phyloP scores from a whole-genome alignment of 1,140 invertebrate species.

The Hestina assimilis region DNA sequence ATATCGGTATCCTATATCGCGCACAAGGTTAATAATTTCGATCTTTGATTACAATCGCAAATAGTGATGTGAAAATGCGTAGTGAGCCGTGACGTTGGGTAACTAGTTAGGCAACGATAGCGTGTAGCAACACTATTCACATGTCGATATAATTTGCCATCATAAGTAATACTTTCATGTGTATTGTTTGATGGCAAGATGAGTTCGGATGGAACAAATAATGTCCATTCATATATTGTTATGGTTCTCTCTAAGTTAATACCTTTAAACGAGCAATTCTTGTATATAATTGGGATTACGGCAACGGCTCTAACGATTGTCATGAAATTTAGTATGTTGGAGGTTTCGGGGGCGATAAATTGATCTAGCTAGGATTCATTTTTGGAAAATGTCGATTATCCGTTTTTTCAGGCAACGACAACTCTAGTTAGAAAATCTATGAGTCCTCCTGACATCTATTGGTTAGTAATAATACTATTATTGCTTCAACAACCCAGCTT shows the following conservation, averaged over 20 bases:
- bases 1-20: slow-evolving; percentile 19
- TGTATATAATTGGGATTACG: too few relatives aligned
- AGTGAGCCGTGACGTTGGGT: slow-evolving; percentile 31
- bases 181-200: slow-evolving; percentile 15
- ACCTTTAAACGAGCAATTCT: too few relatives aligned
- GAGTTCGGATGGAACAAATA: neutral
- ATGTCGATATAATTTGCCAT: neutral
- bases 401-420: too few relatives aligned
- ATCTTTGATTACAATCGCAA: slow-evolving; percentile 22
- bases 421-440: too few relatives aligned
- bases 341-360: too few relatives aligned
- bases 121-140: slow-evolving; percentile 28
- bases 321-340: too few relatives aligned
- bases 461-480: neutral
- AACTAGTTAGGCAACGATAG: slow-evolving; percentile 24
- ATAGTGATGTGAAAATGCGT: slow-evolving; percentile 35
- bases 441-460: too few relatives aligned
- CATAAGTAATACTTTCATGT: slow-evolving; percentile 22
- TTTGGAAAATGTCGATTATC: too few relatives aligned
- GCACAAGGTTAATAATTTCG: slow-evolving; percentile 24
- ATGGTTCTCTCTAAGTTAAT: too few relatives aligned
- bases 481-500: neutral
- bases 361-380: too few relatives aligned
- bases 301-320: too few relatives aligned
- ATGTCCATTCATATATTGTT: too few relatives aligned